These are phyloP conservation scores for Sus cebifrons DNA, from an alignment of 2,797 vertebrate genomes.

Conservation along the genomic window DNA sequence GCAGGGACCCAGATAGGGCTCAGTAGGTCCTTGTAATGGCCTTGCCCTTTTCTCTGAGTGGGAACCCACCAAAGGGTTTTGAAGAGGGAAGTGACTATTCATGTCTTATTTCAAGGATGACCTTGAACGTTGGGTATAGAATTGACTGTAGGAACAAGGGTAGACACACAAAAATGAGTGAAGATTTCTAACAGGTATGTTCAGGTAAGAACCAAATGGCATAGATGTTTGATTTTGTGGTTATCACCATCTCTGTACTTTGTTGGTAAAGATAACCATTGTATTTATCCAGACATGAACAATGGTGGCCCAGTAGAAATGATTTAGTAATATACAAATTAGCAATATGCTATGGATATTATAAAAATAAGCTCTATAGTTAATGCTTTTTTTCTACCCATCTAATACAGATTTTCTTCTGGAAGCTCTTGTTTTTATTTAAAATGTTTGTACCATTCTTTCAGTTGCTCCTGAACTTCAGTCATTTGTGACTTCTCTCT, in stretches of 20 bases:
- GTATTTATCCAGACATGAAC: not conserved
- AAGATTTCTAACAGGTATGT: not conserved
- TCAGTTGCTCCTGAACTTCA: not conserved
- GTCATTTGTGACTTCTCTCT: not conserved
- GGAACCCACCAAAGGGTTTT: not conserved
- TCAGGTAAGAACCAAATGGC: not conserved
- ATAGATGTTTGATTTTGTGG: conserved; percentile 39
- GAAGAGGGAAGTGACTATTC: conserved; percentile 29
- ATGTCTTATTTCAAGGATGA: not conserved
- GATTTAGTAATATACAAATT: conserved; percentile 25
- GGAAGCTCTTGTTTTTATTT: not conserved
- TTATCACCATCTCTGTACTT: not conserved
- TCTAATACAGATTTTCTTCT: not conserved
- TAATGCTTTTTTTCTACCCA: not conserved
- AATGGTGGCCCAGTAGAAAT: conserved; percentile 6
- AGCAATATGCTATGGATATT: not conserved
- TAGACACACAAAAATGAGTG: conserved; percentile 29
- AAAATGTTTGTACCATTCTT: not conserved
- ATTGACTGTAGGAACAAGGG: not conserved
- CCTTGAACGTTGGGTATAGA: conserved; percentile 16
- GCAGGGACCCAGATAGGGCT: not conserved
- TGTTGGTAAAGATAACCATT: conserved; percentile 11
- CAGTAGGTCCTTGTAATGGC: not conserved
- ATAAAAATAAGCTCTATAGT: conserved; percentile 5
- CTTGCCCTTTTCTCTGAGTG: not conserved